A percentile compares a stretch with the other conserved stretches of the same genome.
Conservation (phyloP, 2,888 invertebrate species). For the Acanthacorydalis orientalis region DNA sequence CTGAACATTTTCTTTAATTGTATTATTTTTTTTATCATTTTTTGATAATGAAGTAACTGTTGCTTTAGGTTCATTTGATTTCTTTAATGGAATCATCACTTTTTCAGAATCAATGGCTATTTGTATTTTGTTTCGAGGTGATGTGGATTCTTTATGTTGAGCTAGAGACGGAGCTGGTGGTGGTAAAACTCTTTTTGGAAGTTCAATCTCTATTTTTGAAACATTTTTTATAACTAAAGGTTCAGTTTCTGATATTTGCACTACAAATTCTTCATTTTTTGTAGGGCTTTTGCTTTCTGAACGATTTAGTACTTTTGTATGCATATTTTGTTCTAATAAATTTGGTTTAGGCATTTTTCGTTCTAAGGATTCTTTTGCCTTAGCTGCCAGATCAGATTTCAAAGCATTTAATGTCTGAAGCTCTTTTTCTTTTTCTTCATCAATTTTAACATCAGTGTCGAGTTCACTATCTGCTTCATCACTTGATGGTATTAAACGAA, state of each 20-base stretch:
- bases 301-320: conserved; percentile 11
- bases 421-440: conserved; percentile 47
- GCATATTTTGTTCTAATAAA: conserved; percentile 21
- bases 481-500: conserved; percentile 40
- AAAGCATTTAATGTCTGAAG: conserved; percentile 46
- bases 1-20: neutral
- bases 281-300: conserved; percentile 1
- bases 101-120: conserved; percentile 4
- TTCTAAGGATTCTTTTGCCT: conserved; percentile 52
- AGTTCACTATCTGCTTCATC: conserved; percentile 33
- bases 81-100: conserved; percentile 2
- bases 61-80: neutral
- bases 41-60: neutral
- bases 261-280: neutral
- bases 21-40: neutral
- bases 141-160: neutral
- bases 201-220: conserved; percentile 5
- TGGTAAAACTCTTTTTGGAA: conserved; percentile 2
- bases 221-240: conserved; percentile 2
- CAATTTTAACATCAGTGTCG: conserved; percentile 29
- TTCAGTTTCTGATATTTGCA: neutral
- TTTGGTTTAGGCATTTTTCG: conserved; percentile 32
- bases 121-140: conserved; percentile 4
- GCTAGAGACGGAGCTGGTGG: neutral
- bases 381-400: conserved; percentile 46